phyloP scores from a whole-genome alignment of 2,113 vertebrate species.

The Ceratotherium simum region DNA sequence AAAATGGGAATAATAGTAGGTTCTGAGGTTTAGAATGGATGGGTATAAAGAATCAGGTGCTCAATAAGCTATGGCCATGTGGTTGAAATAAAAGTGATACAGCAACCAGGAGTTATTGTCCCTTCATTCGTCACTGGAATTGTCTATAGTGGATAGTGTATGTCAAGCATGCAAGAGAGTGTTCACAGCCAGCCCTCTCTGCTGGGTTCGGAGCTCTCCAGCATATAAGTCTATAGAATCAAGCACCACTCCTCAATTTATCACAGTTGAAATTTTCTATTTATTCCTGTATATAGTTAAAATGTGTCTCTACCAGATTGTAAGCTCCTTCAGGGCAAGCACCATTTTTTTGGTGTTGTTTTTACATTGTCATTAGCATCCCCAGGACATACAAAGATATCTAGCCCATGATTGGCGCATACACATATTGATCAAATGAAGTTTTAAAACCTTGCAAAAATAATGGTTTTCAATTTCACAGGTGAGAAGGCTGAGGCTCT shows the following conservation, averaged over 20 bases:
- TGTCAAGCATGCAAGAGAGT: rapidly evolving
- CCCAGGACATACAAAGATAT: background rate
- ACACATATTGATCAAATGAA: background rate
- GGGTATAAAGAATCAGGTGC: background rate
- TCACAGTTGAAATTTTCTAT: background rate
- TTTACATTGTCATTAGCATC: background rate
- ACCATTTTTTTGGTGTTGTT: rapidly evolving
- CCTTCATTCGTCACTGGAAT: background rate
- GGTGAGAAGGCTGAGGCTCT: background rate
- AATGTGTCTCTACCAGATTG: background rate
- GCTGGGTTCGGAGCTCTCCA: background rate
- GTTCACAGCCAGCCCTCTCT: background rate
- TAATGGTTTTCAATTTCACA: background rate
- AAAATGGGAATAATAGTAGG: background rate
- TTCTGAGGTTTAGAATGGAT: background rate
- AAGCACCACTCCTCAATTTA: background rate
- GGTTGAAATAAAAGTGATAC: background rate
- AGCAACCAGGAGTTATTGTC: background rate
- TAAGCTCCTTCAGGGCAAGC: background rate
- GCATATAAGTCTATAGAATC: background rate
- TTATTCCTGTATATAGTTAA: background rate
- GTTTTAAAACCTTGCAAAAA: background rate
- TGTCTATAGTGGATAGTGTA: background rate
- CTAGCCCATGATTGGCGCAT: background rate
- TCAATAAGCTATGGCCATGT: background rate